phyloP scores from a whole-genome alignment of 2,113 vertebrate species.

The Columba livia region DNA sequence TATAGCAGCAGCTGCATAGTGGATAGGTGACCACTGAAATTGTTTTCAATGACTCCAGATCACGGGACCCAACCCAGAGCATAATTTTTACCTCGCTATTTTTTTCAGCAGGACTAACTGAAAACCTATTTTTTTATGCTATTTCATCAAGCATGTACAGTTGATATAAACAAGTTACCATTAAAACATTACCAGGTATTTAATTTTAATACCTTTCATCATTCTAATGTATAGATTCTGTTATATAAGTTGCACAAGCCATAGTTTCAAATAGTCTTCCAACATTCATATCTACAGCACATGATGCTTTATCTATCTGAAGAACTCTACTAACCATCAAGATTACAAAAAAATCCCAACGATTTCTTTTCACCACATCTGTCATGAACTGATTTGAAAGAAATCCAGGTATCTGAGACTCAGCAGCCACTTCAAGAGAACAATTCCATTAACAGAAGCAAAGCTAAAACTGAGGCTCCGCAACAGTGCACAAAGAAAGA shows the following conservation, averaged over 20 bases:
- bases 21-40: neutral
- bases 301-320: neutral
- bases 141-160: neutral
- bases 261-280: neutral
- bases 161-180: neutral
- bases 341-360: neutral
- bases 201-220: neutral
- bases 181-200: neutral
- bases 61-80: neutral
- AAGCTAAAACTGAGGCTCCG: neutral
- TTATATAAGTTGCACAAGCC: neutral
- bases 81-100: neutral
- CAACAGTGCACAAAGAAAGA: neutral
- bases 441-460: neutral
- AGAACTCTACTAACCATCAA: neutral
- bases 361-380: neutral
- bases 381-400: neutral
- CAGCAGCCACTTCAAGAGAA: neutral
- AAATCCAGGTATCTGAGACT: neutral
- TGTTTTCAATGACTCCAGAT: neutral
- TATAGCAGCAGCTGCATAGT: neutral
- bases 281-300: neutral
- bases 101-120: neutral
- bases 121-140: neutral
- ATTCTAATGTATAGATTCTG: neutral